A percentile compares a stretch with the other conserved stretches of the same genome.
Evolutionary conservation across 2,888 invertebrate species (phyloP).

Genomic region (Xestia c-nigrum): DNA sequence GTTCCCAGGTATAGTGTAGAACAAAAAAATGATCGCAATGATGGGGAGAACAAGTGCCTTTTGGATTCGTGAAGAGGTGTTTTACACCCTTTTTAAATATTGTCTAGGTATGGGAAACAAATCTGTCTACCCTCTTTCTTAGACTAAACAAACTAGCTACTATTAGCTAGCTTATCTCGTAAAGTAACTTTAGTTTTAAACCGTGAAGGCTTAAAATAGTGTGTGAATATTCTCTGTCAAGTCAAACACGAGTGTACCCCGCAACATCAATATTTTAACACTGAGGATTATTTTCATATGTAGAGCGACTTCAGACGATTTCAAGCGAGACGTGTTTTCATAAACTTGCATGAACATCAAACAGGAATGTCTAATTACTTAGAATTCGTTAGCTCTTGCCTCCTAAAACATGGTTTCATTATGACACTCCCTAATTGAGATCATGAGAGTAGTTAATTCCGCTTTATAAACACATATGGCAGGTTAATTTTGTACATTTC

Average conservation of each 20-base stretch:
- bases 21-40: too few relatives aligned
- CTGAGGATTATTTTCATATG: constrained; percentile 41
- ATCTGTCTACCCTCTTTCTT: too few relatives aligned
- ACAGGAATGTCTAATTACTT: constrained; percentile 49
- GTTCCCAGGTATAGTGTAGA: too few relatives aligned
- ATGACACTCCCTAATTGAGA: constrained; percentile 46
- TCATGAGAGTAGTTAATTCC: constrained; percentile 27
- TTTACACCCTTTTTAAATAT: too few relatives aligned
- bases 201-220: too few relatives aligned
- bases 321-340: constrained; percentile 42
- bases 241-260: neutral
- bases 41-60: too few relatives aligned
- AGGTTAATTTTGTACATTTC: constrained; percentile 35
- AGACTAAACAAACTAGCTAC: too few relatives aligned
- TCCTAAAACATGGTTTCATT: constrained; percentile 41
- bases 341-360: constrained; percentile 51
- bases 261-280: constrained; percentile 53
- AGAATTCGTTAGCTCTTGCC: constrained; percentile 44
- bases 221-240: constrained; percentile 64
- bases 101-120: too few relatives aligned
- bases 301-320: constrained; percentile 12
- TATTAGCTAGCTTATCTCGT: too few relatives aligned
- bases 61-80: too few relatives aligned
- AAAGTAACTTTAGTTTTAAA: too few relatives aligned
- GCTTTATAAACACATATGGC: constrained; percentile 25